phyloP scores from a whole-genome alignment of 2,113 vertebrate genomes.

The Dicrurus megarhynchus region DNA sequence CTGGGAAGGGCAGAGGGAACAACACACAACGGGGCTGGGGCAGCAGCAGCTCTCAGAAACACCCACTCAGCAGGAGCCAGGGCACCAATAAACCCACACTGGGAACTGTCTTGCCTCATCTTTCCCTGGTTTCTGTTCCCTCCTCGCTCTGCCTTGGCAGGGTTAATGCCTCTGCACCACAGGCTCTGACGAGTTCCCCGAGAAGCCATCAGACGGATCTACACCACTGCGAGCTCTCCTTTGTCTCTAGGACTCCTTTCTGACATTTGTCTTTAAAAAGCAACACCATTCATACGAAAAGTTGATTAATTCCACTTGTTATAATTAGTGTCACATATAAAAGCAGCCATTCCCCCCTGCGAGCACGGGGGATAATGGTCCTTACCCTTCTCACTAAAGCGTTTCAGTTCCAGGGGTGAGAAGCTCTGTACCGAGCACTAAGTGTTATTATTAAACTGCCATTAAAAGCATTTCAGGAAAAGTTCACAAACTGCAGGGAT shows the following conservation, averaged over 20 bases:
- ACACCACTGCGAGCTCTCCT: not conserved
- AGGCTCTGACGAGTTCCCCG: not conserved
- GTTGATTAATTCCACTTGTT: constrained; percentile 48
- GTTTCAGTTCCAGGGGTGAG: not conserved
- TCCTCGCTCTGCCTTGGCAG: not conserved
- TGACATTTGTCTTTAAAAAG: constrained; percentile 14
- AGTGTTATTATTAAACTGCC: constrained; percentile 46
- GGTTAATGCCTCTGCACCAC: not conserved
- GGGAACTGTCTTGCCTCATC: not conserved
- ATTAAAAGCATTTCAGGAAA: constrained; percentile 43
- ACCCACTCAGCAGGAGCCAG: not conserved
- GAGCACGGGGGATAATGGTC: constrained; percentile 12
- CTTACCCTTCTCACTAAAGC: not conserved
- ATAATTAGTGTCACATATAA: constrained; percentile 35
- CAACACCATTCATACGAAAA: not conserved
- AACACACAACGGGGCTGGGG: fast-evolving
- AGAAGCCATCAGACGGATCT: constrained; percentile 25
- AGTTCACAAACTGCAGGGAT: constrained; percentile 21
- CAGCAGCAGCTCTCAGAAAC: not conserved
- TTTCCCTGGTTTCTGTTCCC: not conserved
- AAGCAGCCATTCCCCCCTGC: not conserved
- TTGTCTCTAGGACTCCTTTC: not conserved
- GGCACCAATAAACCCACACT: fast-evolving
- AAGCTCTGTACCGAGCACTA: not conserved
- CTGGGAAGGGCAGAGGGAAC: not conserved